Conservation (phyloP, 2,113 vertebrate genomes). For the Nestor notabilis region DNA sequence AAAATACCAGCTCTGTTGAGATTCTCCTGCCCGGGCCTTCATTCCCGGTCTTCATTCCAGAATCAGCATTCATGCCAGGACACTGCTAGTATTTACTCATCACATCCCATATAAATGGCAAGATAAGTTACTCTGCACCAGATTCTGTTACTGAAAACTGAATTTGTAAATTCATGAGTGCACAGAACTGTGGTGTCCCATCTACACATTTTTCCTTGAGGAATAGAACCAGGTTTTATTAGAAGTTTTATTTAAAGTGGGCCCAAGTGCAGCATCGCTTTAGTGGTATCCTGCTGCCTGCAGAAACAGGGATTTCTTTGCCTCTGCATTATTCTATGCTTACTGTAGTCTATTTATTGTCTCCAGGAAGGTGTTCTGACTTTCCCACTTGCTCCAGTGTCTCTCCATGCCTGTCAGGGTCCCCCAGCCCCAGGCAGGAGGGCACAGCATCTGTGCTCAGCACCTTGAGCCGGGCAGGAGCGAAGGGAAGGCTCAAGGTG, state of each 20-base stretch:
- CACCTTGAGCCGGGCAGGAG: not conserved
- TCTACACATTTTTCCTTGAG: not conserved
- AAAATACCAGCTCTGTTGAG: not conserved
- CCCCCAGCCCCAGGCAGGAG: not conserved
- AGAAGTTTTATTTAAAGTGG: not conserved
- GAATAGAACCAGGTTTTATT: not conserved
- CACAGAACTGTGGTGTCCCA: not conserved
- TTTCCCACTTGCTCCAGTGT: not conserved
- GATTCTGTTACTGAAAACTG: not conserved
- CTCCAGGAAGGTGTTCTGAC: not conserved
- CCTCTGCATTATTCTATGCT: not conserved
- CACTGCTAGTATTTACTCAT: not conserved
- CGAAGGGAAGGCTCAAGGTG: not conserved
- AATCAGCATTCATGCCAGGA: not conserved
- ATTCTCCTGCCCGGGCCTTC: not conserved
- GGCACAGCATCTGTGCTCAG: not conserved
- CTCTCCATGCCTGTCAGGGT: fast-evolving
- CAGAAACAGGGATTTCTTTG: not conserved
- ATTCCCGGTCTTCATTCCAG: not conserved
- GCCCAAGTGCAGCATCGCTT: not conserved
- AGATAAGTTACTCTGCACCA: not conserved
- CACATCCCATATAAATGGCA: not conserved
- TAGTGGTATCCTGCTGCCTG: not conserved
- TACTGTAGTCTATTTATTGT: fast-evolving
- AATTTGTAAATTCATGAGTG: not conserved